Conservation (phyloP, 1,140 invertebrate genomes). For the Proctacanthus coquilletti region DNA sequence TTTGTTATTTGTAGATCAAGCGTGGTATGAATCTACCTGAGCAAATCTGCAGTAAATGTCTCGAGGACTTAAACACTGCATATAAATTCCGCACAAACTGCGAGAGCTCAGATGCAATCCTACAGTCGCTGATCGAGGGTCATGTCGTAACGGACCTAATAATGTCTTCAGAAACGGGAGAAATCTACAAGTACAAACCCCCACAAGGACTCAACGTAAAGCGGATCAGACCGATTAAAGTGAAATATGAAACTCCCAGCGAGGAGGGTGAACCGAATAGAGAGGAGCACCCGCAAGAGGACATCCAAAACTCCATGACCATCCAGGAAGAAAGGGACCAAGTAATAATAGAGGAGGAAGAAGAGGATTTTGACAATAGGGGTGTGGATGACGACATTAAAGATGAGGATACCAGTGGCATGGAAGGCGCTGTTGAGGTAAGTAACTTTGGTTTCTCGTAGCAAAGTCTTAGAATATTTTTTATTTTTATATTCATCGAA, state of each 20-base stretch:
- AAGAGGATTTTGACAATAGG: background rate
- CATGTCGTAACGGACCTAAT: constrained; percentile 1
- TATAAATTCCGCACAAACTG: constrained; percentile 25
- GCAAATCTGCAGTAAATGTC: constrained; percentile 21
- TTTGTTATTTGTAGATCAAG: background rate
- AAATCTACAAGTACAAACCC: constrained; percentile 1
- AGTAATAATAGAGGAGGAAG: constrained; percentile 1
- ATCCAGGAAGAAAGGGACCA: background rate
- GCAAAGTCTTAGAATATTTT: too few relatives aligned
- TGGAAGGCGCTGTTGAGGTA: background rate
- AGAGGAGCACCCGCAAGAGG: too few relatives aligned
- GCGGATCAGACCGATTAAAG: background rate
- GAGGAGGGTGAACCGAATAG: background rate
- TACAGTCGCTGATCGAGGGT: constrained; percentile 9
- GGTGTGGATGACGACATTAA: background rate
- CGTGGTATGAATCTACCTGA: constrained; percentile 11
- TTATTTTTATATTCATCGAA: too few relatives aligned
- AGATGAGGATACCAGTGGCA: background rate
- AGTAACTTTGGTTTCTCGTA: too few relatives aligned
- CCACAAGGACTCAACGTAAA: constrained; percentile 3
- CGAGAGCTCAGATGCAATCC: constrained; percentile 15
- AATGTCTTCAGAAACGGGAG: background rate
- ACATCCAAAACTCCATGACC: too few relatives aligned
- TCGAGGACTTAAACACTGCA: constrained; percentile 16
- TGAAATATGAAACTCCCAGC: background rate